Conservation (phyloP, 2,797 vertebrate species). For the Myioborus melanocephalus region DNA sequence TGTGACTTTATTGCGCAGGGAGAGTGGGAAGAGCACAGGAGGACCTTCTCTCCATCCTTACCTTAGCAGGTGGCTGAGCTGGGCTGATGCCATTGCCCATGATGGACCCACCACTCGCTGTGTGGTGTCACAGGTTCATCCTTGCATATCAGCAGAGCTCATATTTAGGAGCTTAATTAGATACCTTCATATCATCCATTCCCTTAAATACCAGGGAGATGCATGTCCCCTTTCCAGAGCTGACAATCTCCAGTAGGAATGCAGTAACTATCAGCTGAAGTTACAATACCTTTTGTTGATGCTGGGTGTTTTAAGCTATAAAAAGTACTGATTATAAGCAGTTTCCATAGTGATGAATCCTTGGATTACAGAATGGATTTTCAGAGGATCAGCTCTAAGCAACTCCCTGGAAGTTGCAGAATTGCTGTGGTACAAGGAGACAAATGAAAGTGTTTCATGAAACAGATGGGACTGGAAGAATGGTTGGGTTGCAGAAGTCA, state of each 20-base stretch:
- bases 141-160: neutral
- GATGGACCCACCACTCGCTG: neutral
- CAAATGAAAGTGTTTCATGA: neutral
- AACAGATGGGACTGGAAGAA: neutral
- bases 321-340: constrained; percentile 68
- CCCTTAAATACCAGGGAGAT: neutral
- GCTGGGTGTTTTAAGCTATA: constrained; percentile 33
- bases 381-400: constrained; percentile 67
- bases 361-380: constrained; percentile 62
- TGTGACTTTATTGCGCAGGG: neutral
- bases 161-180: neutral
- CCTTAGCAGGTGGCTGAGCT: neutral
- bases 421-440: neutral
- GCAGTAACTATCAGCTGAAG: neutral
- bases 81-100: neutral
- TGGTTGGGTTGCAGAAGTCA: neutral
- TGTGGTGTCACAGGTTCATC: fast-evolving
- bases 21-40: neutral
- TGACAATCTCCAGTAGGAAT: neutral
- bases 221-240: neutral
- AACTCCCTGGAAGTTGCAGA: constrained; percentile 26
- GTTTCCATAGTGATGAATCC: constrained; percentile 72
- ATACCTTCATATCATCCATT: neutral
- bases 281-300: constrained; percentile 47
- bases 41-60: neutral